These are phyloP conservation scores for Chaunax sp. DNA, from an alignment of 2,797 vertebrate genomes.

Conservation along the genomic window DNA sequence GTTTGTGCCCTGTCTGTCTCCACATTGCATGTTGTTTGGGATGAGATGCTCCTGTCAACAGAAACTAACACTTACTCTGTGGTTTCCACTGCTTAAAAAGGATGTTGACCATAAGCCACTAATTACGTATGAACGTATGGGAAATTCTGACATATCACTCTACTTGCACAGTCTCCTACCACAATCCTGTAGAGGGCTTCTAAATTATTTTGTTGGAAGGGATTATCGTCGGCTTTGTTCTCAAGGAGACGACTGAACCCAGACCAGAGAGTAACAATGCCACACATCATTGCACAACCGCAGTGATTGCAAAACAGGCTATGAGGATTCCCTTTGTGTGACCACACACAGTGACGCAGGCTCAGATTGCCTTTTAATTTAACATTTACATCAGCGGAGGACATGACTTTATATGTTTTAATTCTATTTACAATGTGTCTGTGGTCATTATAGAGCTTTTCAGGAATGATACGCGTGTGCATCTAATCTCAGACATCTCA, in stretches of 20 bases:
- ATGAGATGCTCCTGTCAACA: conserved; percentile 54
- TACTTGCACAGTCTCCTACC: conserved; percentile 49
- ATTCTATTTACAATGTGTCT: conserved; percentile 34
- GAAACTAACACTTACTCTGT: conserved; percentile 67
- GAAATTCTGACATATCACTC: conserved; percentile 48
- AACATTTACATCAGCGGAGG: conserved; percentile 37
- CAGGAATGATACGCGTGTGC: neutral
- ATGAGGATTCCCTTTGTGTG: conserved; percentile 37
- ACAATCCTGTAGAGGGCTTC: conserved; percentile 54
- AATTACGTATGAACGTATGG: conserved; percentile 61
- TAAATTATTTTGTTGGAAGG: conserved; percentile 28
- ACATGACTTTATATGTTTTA: conserved; percentile 25
- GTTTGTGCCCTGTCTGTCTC: conserved; percentile 55
- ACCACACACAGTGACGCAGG: conserved; percentile 51
- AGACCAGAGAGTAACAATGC: conserved; percentile 54
- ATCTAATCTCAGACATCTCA: neutral
- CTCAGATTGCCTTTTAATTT: conserved; percentile 38
- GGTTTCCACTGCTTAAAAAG: conserved; percentile 63
- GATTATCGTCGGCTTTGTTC: conserved; percentile 60
- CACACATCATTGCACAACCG: conserved; percentile 47
- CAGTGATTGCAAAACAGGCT: conserved; percentile 36
- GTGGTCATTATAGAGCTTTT: neutral
- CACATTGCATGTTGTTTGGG: conserved; percentile 61
- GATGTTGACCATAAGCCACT: conserved; percentile 59
- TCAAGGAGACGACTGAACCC: conserved; percentile 33